These are phyloP conservation scores for Vanessa atalanta DNA, from an alignment of 1,140 invertebrate species.

Conservation along the genomic window DNA sequence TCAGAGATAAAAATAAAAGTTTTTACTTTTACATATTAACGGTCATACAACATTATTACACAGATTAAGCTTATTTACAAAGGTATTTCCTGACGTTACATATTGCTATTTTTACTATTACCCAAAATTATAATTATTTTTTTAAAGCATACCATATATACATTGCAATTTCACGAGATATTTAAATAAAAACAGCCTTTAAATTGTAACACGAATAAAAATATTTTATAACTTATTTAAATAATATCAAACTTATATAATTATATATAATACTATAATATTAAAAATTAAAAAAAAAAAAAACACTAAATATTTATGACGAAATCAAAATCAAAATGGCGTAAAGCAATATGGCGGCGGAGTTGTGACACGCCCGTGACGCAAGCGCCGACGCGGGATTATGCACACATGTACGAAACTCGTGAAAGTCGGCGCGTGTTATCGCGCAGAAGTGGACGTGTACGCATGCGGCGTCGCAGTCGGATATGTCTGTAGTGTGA, in stretches of 20 bases:
- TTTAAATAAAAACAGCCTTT: background rate
- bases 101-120: background rate
- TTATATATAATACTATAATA: background rate
- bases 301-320: slow-evolving; percentile 43
- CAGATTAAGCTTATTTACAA: slow-evolving; percentile 2
- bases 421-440: slow-evolving; percentile 87
- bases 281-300: background rate
- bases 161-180: background rate
- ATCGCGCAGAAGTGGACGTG: slow-evolving; percentile 92
- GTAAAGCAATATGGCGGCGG: slow-evolving; percentile 66
- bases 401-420: slow-evolving; percentile 87
- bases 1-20: background rate
- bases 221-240: no score
- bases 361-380: slow-evolving; percentile 70
- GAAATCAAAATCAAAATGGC: slow-evolving; percentile 69
- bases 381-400: slow-evolving; percentile 87
- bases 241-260: no score
- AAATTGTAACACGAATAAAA: background rate
- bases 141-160: background rate
- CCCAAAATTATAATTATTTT: background rate
- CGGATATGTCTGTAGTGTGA: slow-evolving; percentile 67
- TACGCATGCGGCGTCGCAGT: slow-evolving; percentile 86
- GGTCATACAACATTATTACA: background rate
- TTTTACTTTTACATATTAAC: background rate
- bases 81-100: background rate